Conservation (phyloP, 2,797 vertebrate genomes). For the Typhlichthys eigenmanni region DNA sequence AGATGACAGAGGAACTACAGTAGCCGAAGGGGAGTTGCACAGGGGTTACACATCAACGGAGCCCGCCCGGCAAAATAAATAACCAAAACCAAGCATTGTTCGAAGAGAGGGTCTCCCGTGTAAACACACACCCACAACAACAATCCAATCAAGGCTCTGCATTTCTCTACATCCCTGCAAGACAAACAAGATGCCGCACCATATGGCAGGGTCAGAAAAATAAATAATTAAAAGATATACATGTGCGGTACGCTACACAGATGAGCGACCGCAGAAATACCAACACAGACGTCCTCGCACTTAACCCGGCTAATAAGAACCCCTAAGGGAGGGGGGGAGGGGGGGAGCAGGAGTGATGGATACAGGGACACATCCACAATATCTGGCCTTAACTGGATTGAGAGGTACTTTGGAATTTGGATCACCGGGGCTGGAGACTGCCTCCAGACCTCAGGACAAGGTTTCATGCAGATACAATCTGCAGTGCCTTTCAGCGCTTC, state of each 20-base stretch:
- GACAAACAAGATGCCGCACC: constrained; percentile 72
- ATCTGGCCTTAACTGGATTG: constrained; percentile 73
- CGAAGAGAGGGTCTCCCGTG: constrained; percentile 74
- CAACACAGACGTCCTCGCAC: constrained; percentile 70
- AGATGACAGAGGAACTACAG: constrained; percentile 47
- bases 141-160: constrained; percentile 66
- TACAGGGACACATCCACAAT: constrained; percentile 48
- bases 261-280: constrained; percentile 76
- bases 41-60: constrained; percentile 68
- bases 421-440: constrained; percentile 74
- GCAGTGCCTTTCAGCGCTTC: constrained; percentile 83
- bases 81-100: constrained; percentile 69
- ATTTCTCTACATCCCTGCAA: constrained; percentile 66
- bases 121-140: constrained; percentile 56
- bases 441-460: constrained; percentile 70
- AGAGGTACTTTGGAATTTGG: constrained; percentile 79
- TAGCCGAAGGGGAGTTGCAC: constrained; percentile 43
- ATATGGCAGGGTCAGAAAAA: constrained; percentile 79
- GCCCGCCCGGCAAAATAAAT: constrained; percentile 66
- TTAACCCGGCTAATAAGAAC: constrained; percentile 76
- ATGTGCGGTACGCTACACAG: constrained; percentile 64
- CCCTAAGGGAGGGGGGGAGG: constrained; percentile 38
- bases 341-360: constrained; percentile 30
- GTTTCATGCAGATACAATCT: constrained; percentile 77
- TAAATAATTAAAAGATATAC: constrained; percentile 78